A percentile compares a stretch with the other conserved stretches of the same genome.
phyloP scores from a whole-genome alignment of 2,888 invertebrate species.

The Tyria jacobaeae region DNA sequence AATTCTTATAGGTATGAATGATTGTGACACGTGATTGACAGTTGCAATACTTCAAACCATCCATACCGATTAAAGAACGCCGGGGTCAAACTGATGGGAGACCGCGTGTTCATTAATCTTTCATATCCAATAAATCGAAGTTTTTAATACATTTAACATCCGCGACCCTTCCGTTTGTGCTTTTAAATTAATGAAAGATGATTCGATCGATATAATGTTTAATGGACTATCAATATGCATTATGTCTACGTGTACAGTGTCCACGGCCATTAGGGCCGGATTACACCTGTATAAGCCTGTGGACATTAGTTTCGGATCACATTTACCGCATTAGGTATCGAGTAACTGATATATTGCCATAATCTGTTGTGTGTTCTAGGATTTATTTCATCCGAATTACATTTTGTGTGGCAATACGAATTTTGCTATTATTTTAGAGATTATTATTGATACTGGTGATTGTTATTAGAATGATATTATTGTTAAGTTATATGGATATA shows the following conservation, averaged over 20 bases:
- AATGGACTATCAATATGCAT: constrained; percentile 79
- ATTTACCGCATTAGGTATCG: constrained; percentile 63
- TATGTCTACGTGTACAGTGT: constrained; percentile 51
- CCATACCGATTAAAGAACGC: constrained; percentile 28
- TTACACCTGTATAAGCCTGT: constrained; percentile 71
- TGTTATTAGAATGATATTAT: constrained; percentile 20
- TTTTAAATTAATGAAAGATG: constrained; percentile 69
- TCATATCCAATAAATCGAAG: constrained; percentile 40
- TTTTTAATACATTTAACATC: constrained; percentile 66
- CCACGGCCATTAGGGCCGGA: constrained; percentile 60
- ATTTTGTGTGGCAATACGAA: constrained; percentile 47
- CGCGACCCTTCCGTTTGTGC: constrained; percentile 50
- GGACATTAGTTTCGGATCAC: constrained; percentile 65
- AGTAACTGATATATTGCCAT: constrained; percentile 63
- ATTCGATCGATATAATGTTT: constrained; percentile 68
- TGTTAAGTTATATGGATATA: no score
- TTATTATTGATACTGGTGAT: constrained; percentile 42
- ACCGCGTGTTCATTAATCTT: constrained; percentile 60
- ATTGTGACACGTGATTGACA: not conserved
- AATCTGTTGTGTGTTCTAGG: constrained; percentile 58
- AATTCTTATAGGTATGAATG: not conserved
- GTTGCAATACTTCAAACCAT: constrained; percentile 10
- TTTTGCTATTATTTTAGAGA: constrained; percentile 35
- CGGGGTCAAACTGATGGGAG: constrained; percentile 36
- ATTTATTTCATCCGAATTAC: constrained; percentile 44